phyloP scores from a whole-genome alignment of 2,113 vertebrate species.

The Chionis minor region DNA sequence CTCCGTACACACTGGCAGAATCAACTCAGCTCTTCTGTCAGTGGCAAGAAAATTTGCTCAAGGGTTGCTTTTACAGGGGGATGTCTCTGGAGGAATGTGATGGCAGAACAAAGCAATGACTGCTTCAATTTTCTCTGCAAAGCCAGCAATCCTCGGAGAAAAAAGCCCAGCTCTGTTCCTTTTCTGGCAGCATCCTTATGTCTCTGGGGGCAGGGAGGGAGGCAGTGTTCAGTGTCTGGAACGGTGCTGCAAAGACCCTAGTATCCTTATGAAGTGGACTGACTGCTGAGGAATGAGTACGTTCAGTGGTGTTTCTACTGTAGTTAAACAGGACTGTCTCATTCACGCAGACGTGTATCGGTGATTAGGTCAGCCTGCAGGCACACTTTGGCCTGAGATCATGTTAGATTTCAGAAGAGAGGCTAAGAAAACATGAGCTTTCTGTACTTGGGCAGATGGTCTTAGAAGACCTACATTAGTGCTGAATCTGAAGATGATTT shows the following conservation, averaged over 20 bases:
- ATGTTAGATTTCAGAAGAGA: background rate
- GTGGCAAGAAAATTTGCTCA: slow-evolving; percentile 4
- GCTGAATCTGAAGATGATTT: background rate
- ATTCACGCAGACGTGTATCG: background rate
- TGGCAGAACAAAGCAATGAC: slow-evolving; percentile 10
- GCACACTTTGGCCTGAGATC: background rate
- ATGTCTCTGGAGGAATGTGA: background rate
- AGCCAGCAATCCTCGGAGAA: background rate
- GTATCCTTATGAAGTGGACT: background rate
- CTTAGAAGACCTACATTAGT: background rate
- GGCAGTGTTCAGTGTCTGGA: background rate
- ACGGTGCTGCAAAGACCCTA: background rate
- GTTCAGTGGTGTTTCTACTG: background rate
- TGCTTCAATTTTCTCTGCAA: slow-evolving; percentile 28
- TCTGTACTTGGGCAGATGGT: background rate
- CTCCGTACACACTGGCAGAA: background rate
- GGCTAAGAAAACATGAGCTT: background rate
- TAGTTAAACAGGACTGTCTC: background rate
- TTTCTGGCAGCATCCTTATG: background rate
- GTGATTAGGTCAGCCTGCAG: background rate
- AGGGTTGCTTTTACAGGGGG: background rate
- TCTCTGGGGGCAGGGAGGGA: background rate
- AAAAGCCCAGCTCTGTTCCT: background rate
- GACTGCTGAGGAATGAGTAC: background rate
- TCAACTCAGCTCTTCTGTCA: background rate